Evolutionary conservation across 2,113 vertebrate species (phyloP), one percentile per base, ranked within the genome.

Genomic region (Thomomys bottae): DNA sequence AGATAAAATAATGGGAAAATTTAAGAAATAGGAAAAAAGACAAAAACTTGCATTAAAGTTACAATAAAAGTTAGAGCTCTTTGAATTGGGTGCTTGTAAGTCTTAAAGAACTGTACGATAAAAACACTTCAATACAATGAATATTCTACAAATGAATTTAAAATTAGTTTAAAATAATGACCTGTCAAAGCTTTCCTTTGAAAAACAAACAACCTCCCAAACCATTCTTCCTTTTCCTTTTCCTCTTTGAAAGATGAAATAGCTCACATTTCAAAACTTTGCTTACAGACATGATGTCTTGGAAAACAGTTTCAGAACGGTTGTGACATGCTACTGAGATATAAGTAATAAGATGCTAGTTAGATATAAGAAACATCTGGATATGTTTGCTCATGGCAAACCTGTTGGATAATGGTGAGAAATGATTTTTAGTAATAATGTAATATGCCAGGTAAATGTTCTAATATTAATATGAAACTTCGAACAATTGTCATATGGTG

Each of bases 121-220:
- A 40, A 87, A 88, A 57, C 61, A 54, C 75, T 81, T 87, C 14
- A 38, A 0, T 45, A 11, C 71, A 24, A 91, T 83, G 18, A 77
- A 86, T 14, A 81, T 66, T 76, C 0, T 87, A 67, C 32, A 87
- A 88, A 94, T 67, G 4, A 81, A 30, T 80, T 86, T 87, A 70
- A 90, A 94, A 88, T 70, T 76, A 70, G 36, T 89, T 94, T 86
- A 61, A 92, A 86, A 93, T 85, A 87, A 76, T 93, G 67, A 15
- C 42, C 49, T 90, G 40, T 90, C 72, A 92, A 4, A 91, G 28
- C 42, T 88, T 77, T 23, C 75, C 10, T 87, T 81, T 92, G 67
- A 88, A 80, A 95, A 94, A 84, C 38, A 87, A 36, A 90, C n/a
- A 77, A 36, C 34, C 20, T 80, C 34, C 15, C 10, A 76, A 91